These are phyloP conservation scores for Synanthedon vespiformis DNA, from an alignment of 2,888 invertebrate genomes.

Conservation along the genomic window DNA sequence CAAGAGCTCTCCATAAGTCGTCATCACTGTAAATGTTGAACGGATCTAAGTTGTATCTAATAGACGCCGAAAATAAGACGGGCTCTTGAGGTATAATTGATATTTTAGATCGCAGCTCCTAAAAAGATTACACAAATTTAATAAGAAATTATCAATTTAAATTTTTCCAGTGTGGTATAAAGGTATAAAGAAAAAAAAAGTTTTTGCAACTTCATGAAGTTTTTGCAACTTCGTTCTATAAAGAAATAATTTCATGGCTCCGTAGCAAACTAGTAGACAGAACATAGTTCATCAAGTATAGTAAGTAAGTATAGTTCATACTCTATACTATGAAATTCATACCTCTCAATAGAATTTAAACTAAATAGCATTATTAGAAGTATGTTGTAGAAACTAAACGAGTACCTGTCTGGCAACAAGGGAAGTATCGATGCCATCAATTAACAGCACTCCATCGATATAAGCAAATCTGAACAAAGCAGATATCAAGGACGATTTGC, in stretches of 20 bases:
- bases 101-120: slow-evolving; percentile 71
- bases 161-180: background rate
- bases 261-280: no score
- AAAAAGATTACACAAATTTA: slow-evolving; percentile 18
- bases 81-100: slow-evolving; percentile 85
- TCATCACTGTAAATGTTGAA: slow-evolving; percentile 77
- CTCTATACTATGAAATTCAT: no score
- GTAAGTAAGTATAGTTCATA: no score
- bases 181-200: no score
- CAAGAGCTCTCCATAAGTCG: slow-evolving; percentile 78
- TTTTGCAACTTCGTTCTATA: no score
- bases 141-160: background rate
- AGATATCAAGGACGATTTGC: slow-evolving; percentile 77
- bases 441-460: slow-evolving; percentile 70
- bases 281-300: no score
- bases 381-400: no score
- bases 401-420: slow-evolving; percentile 66
- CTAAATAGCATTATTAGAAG: no score
- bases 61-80: slow-evolving; percentile 65
- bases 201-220: no score
- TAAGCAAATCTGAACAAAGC: slow-evolving; percentile 78
- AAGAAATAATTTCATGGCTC: no score
- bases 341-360: no score
- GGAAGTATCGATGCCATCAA: slow-evolving; percentile 74
- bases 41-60: slow-evolving; percentile 82